Evolutionary conservation across 1,140 invertebrate genomes (phyloP).

Genomic region (Tyrophagus putrescentiae): DNA sequence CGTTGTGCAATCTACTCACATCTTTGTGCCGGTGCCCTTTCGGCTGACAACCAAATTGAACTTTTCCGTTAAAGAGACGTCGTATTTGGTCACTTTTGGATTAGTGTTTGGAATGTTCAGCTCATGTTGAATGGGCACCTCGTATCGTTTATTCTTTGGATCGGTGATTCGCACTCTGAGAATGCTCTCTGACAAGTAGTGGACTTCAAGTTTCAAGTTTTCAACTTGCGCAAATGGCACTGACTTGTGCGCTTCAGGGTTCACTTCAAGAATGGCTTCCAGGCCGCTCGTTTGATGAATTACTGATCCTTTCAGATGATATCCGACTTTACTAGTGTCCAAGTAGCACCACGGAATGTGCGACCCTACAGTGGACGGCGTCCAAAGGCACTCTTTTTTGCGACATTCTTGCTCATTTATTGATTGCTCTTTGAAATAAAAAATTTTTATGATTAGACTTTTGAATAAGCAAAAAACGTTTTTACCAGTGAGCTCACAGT

Average conservation of each 20-base stretch:
- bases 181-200: conserved; percentile 2
- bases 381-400: conserved; percentile 3
- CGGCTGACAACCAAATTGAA: too few species aligned
- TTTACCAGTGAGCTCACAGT: too few species aligned
- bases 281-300: not conserved
- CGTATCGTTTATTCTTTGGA: conserved; percentile 27
- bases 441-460: too few species aligned
- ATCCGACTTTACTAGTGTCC: conserved; percentile 8
- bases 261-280: not conserved
- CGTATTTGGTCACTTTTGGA: not conserved
- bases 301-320: not conserved
- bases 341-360: conserved; percentile 3
- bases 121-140: conserved; percentile 30
- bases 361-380: not conserved
- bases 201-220: not conserved
- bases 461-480: too few species aligned
- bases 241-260: not conserved
- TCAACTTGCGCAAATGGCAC: not conserved
- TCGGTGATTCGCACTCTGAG: conserved; percentile 46
- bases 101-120: conserved; percentile 27
- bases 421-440: not conserved
- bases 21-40: too few species aligned
- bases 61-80: not conserved
- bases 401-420: not conserved
- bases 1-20: too few species aligned